These are phyloP conservation scores for Dunckerocampus dactyliophorus DNA, from an alignment of 2,113 vertebrate genomes.

Conservation along the genomic window DNA sequence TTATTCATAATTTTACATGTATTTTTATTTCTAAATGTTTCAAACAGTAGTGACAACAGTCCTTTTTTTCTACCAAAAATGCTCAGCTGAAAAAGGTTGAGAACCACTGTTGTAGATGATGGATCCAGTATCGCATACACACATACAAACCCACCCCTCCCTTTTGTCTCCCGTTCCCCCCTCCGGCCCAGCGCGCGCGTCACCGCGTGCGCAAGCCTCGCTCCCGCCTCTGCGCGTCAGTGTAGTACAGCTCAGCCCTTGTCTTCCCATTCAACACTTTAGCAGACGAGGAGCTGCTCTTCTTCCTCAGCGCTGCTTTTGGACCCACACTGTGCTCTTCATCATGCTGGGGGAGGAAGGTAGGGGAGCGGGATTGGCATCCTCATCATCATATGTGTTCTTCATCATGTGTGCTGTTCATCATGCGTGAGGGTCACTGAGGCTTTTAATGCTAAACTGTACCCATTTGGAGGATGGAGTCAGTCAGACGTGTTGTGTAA, in stretches of 20 bases:
- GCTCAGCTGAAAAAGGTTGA: no score
- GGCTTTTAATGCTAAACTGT: background rate
- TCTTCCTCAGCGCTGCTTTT: constrained; percentile 10
- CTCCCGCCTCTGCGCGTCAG: constrained; percentile 35
- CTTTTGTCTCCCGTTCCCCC: background rate
- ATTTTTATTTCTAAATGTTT: no score
- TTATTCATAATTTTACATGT: no score
- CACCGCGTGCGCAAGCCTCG: constrained; percentile 64
- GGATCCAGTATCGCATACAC: no score
- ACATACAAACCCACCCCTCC: background rate
- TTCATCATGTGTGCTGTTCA: background rate
- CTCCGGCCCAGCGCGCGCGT: constrained; percentile 47
- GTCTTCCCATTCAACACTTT: constrained; percentile 63
- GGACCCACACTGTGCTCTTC: constrained; percentile 73
- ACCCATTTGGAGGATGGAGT: background rate
- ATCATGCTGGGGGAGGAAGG: constrained; percentile 76
- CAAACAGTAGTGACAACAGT: no score
- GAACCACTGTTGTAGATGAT: no score
- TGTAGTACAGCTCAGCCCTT: constrained; percentile 45
- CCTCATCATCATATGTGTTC: constrained; percentile 8
- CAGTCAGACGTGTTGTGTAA: background rate
- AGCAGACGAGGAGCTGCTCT: constrained; percentile 47
- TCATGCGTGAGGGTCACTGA: background rate
- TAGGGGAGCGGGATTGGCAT: constrained; percentile 34
- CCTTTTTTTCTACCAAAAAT: no score